phyloP scores from a whole-genome alignment of 2,797 vertebrate species.

The Ctenochaetus hawaiiensis region DNA sequence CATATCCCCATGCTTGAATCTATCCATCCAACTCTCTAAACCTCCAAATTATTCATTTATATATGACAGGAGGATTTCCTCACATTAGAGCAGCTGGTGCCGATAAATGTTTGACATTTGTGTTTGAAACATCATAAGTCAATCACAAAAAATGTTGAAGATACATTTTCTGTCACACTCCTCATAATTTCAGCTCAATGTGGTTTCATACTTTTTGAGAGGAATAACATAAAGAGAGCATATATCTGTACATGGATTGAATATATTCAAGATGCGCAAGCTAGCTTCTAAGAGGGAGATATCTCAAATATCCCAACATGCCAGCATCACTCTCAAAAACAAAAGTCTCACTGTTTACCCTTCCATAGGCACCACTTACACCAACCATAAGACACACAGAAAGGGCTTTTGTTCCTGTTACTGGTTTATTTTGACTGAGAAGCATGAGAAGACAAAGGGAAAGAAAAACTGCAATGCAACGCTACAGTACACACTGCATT shows the following conservation, averaged over 20 bases:
- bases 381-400: slow-evolving; percentile 64
- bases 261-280: neutral
- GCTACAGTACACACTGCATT: slow-evolving; percentile 47
- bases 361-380: slow-evolving; percentile 56
- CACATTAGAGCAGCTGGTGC: neutral
- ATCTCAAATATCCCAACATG: slow-evolving; percentile 55
- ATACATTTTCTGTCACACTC: neutral
- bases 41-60: neutral
- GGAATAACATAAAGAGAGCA: neutral
- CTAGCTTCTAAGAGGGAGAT: slow-evolving; percentile 41
- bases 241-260: neutral
- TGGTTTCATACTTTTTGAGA: neutral
- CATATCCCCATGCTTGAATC: neutral
- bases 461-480: slow-evolving; percentile 23
- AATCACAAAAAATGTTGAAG: neutral
- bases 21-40: neutral
- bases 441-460: slow-evolving; percentile 47
- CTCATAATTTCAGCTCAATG: neutral
- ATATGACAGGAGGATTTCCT: neutral
- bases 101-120: neutral
- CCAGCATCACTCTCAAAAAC: slow-evolving; percentile 52
- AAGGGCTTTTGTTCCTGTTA: slow-evolving; percentile 65
- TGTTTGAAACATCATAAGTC: neutral
- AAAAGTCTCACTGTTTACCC: slow-evolving; percentile 62
- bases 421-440: slow-evolving; percentile 66